phyloP scores from a whole-genome alignment of 2,888 invertebrate species.

The Carterocephalus palaemon region DNA sequence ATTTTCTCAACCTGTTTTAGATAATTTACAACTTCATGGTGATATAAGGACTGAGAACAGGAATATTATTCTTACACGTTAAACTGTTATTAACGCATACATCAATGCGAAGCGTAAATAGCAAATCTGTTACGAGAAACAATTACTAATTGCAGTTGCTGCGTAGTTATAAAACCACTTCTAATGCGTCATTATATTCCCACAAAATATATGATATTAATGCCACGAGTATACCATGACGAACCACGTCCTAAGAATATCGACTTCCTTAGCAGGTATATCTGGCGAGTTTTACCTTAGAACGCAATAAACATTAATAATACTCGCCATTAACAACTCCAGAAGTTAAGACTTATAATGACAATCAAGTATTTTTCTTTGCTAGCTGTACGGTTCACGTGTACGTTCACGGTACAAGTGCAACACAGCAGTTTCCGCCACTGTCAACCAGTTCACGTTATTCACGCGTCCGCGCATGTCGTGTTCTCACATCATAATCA shows the following conservation, averaged over 20 bases:
- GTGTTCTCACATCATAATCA: too few relatives aligned
- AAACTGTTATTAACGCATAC: conserved; percentile 1
- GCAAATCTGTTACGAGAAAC: background rate
- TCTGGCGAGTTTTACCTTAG: conserved; percentile 5
- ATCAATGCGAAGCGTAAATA: background rate
- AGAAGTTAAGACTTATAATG: conserved; percentile 34
- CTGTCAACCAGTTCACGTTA: too few relatives aligned
- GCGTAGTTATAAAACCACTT: conserved; percentile 4
- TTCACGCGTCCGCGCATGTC: too few relatives aligned
- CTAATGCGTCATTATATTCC: conserved; percentile 3
- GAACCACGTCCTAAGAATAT: conserved; percentile 41
- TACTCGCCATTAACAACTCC: conserved; percentile 20
- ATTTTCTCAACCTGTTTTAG: conserved; percentile 23
- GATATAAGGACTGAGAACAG: conserved; percentile 6
- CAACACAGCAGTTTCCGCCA: too few relatives aligned
- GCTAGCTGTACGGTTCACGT: too few relatives aligned
- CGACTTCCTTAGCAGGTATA: conserved; percentile 48
- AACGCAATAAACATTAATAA: conserved; percentile 12
- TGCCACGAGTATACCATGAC: conserved; percentile 29
- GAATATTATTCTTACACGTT: conserved; percentile 4
- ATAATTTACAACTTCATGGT: conserved; percentile 19
- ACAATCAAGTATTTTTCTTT: too few relatives aligned
- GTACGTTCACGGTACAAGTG: too few relatives aligned
- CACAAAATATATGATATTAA: conserved; percentile 3
- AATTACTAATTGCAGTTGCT: conserved; percentile 4